phyloP scores from a whole-genome alignment of 2,113 vertebrate species.

The Redunca redunca region DNA sequence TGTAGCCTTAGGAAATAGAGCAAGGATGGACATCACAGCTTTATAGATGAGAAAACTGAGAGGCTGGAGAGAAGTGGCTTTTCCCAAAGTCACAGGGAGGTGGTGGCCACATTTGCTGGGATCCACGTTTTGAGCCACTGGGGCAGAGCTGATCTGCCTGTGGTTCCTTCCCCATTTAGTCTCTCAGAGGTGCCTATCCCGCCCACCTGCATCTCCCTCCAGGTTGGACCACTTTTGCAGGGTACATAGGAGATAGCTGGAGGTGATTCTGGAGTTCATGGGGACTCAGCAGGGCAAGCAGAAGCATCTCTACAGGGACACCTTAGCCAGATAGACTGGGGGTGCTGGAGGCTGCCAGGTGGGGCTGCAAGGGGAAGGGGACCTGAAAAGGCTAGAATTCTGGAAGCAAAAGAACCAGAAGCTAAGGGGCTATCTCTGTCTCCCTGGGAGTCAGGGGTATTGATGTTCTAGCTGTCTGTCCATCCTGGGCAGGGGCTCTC shows the following conservation, averaged over 20 bases:
- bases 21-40: background rate
- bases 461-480: background rate
- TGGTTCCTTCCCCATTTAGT: background rate
- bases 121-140: background rate
- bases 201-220: background rate
- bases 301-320: background rate
- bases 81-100: background rate
- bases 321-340: background rate
- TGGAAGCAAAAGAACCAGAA: background rate
- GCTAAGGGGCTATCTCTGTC: background rate
- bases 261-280: background rate
- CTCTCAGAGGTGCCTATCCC: background rate
- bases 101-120: background rate
- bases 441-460: background rate
- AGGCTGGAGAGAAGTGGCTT: background rate
- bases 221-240: background rate
- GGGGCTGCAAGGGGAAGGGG: background rate
- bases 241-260: background rate
- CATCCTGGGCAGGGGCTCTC: background rate
- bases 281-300: background rate
- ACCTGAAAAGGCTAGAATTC: background rate
- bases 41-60: background rate
- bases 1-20: background rate
- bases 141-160: background rate
- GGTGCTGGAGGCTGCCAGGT: background rate